Evolutionary conservation across 1,140 invertebrate genomes (phyloP), one percentile per base, ranked within the genome.

Genomic region (Drosophila truncata): DNA sequence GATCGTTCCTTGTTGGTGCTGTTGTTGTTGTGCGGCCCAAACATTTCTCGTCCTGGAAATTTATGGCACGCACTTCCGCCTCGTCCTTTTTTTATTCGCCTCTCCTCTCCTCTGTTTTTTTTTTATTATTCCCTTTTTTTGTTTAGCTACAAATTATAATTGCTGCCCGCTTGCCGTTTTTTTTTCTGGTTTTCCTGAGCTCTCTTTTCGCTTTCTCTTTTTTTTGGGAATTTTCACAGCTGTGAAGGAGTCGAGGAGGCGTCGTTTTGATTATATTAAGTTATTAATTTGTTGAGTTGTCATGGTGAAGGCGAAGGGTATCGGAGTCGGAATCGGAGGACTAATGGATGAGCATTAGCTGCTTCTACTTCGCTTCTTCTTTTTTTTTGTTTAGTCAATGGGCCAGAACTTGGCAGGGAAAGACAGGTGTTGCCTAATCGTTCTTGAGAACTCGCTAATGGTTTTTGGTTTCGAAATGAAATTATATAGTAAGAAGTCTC

Each of bases 211-310:
- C 25, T 60, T 25, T 31, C 6, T 71, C 60, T 72, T 79, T 85
- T 87, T 90, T 90, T 88, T 90, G 81, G 86, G 85, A 90, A 90
- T 73, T 64, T 91, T 82, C 86, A 91, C 85, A 90, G 85, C 85
- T 90, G 85, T 84, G 20, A 55, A 70, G 64, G 37, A 87, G 72
- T 70, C 73, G 71, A 79, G 42, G 66, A 69, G 65, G 39, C 37
- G 50, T 84, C 73, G 75, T 77, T 90, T 85, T 91, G 86, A 90
- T 90, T 90, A 82, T 91, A 90, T 90, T 90, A 90, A 90, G 85
- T 90, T 90, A 90, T 90, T 90, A 90, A 90, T 90, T 90, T 90
- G 85, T 90, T 90, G 85, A 91, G 85, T 90, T 90, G 85, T 90
- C 85, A 90, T 90, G 85, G 85, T 77, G 78, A 85, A 47, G 41